phyloP scores from a whole-genome alignment of 2,113 vertebrate species.

The Mobula hypostoma region DNA sequence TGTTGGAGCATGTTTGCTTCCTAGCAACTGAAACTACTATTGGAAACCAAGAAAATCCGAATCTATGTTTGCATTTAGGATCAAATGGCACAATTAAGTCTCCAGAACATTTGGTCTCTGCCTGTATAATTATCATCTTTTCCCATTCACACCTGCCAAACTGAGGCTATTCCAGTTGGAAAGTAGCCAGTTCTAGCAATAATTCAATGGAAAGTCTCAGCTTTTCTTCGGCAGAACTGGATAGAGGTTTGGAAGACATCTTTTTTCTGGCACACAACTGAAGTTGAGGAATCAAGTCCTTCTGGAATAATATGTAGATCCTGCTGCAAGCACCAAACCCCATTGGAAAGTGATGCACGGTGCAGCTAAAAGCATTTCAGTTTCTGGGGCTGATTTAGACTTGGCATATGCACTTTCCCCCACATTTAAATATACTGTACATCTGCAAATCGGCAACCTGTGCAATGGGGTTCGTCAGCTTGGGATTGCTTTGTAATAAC shows the following conservation, averaged over 20 bases:
- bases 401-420: background rate
- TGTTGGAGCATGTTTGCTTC: background rate
- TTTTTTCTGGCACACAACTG: background rate
- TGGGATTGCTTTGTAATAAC: background rate
- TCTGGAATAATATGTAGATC: background rate
- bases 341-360: background rate
- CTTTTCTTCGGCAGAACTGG: background rate
- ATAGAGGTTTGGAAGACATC: background rate
- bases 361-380: background rate
- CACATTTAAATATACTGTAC: background rate
- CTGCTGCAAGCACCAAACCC: background rate
- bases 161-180: background rate
- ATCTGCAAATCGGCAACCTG: background rate
- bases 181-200: background rate
- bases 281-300: background rate
- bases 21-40: background rate
- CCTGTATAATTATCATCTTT: background rate
- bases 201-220: background rate
- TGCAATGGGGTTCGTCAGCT: background rate
- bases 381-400: background rate
- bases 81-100: background rate
- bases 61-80: background rate
- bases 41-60: background rate
- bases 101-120: background rate
- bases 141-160: background rate